These are phyloP conservation scores for Notechis scutatus DNA, from an alignment of 2,113 vertebrate genomes.

Conservation along the genomic window DNA sequence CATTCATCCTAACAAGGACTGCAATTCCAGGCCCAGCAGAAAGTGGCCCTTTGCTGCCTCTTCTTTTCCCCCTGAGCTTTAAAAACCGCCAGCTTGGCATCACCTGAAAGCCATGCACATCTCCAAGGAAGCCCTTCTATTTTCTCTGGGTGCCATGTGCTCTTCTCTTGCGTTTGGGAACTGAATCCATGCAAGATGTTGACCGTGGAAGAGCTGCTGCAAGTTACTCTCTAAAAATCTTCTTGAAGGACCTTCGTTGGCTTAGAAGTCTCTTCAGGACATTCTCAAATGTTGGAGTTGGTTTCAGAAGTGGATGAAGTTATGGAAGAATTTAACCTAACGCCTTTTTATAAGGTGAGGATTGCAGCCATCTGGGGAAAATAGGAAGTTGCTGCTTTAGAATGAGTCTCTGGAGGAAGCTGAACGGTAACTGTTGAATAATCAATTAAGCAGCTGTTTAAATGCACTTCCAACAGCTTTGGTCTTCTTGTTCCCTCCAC, in stretches of 20 bases:
- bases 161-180: not conserved
- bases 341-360: conserved; percentile 87
- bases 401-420: not conserved
- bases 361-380: not conserved
- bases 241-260: conserved; percentile 87
- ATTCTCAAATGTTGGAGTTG: conserved; percentile 78
- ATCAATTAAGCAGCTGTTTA: not conserved
- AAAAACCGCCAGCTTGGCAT: not conserved
- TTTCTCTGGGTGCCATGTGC: not conserved
- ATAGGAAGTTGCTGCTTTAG: not conserved
- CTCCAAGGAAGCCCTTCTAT: not conserved
- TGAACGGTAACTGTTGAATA: not conserved
- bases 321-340: conserved; percentile 84
- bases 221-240: not conserved
- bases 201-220: not conserved
- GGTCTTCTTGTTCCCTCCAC: not conserved
- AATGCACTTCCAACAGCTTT: not conserved
- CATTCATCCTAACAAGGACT: not conserved
- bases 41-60: not conserved
- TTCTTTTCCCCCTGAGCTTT: not conserved
- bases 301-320: conserved; percentile 80
- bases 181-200: not conserved
- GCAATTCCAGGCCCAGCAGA: not conserved
- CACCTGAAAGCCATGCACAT: not conserved
- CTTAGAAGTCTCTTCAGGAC: conserved; percentile 81